Base-by-base conservation (phyloP, 2,888 invertebrate genomes). In the Saturnia japonica region DNA sequence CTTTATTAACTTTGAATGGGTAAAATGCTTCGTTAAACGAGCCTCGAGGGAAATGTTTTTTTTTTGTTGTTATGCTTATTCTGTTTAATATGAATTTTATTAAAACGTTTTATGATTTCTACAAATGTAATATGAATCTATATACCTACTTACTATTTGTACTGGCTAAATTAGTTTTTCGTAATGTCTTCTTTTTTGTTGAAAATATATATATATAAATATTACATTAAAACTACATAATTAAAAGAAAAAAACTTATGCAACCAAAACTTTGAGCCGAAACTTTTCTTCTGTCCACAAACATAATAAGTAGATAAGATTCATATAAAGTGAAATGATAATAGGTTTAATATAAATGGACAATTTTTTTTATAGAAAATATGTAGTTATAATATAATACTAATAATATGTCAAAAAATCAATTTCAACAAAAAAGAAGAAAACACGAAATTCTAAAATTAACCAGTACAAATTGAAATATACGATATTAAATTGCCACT, bases 1-100 rank as follows among this genome's bases (percentile, higher is more conserved):
- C 88, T 89, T 91, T 90, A 91, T 91, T 91, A 88, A 83, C 84
- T 89, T 86, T 86, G 85, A 89, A 88, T 83, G 86, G 85, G 85
- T 88, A 85, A 88, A 91, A 91, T 88, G 91, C 86, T 88, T 91
- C 88, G 86, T 87, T 89, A 85, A 88, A 85, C 79, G 80, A 76
- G 79, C 76, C 78, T 81, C 75, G 66, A 67, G 82, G 84, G 84
- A 82, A 78, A 82, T 77, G 76, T 73, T 71, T 45, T 69, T 70
- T 43, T 67, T 71, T 71, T 75, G n/a, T 73, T 75, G 76, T 54
- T n/a, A n/a, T n/a, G n/a, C n/a, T 11, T 75, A 75, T 74, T 75
- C 73, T 71, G 73, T 42, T 57, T 47, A 57, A 67, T 69, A 43
- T 67, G 64, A 64, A 54, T 47, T 68, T 40, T 54, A 57, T 68